These are phyloP conservation scores for Isichthys henryi DNA, from an alignment of 2,113 vertebrate genomes.

Conservation along the genomic window DNA sequence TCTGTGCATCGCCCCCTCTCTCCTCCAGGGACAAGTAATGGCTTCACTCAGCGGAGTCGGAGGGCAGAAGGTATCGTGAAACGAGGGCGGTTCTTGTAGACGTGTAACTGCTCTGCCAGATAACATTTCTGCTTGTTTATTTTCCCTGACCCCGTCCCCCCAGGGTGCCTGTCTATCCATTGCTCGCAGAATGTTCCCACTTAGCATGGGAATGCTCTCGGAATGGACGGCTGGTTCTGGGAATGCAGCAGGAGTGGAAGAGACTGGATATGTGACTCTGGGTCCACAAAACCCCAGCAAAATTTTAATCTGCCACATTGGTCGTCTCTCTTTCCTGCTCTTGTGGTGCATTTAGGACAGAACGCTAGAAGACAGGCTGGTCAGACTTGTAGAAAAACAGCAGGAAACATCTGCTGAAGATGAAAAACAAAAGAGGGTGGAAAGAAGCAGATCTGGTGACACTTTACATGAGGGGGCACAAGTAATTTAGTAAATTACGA, in stretches of 20 bases:
- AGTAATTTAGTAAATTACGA: background rate
- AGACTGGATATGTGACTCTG: background rate
- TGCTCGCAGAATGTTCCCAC: conserved; percentile 17
- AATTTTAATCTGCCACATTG: background rate
- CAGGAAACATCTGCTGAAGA: background rate
- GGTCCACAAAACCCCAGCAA: background rate
- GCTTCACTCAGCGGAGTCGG: background rate
- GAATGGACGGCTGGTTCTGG: conserved; percentile 32
- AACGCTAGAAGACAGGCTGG: background rate
- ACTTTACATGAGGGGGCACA: background rate
- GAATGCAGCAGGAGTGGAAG: background rate
- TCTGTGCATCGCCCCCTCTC: background rate
- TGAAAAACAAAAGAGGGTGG: conserved; percentile 43
- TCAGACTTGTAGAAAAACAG: background rate
- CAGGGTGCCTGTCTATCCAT: conserved; percentile 21
- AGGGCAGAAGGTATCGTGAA: background rate
- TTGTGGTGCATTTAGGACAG: background rate
- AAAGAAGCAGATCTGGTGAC: background rate
- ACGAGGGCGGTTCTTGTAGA: conserved; percentile 11
- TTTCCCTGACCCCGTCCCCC: conserved; percentile 11
- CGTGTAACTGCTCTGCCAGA: conserved; percentile 18
- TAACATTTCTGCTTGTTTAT: conserved; percentile 1
- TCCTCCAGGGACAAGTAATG: background rate
- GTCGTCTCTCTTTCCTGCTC: background rate
- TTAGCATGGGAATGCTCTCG: conserved; percentile 30